Conservation (phyloP, 1,140 invertebrate genomes). For the Zophobas atratus region DNA sequence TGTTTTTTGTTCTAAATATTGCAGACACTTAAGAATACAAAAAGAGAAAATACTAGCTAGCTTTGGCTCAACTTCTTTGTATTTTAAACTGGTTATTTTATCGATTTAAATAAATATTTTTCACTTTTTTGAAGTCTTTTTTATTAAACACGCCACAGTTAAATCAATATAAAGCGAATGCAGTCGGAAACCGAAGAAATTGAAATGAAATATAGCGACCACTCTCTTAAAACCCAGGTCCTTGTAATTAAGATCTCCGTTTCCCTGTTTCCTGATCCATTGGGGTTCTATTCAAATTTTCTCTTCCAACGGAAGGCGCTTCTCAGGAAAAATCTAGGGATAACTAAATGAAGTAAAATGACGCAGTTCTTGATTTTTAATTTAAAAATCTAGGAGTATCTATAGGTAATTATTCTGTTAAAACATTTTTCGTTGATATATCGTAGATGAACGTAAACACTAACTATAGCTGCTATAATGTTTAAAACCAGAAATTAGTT, state of each 20-base stretch:
- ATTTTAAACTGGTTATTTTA: neutral
- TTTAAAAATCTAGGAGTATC: no score
- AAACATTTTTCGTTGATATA: no score
- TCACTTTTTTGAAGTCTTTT: neutral
- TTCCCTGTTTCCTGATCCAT: neutral
- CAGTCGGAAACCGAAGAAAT: neutral
- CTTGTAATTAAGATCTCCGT: neutral
- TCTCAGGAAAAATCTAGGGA: neutral
- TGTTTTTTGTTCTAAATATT: no score
- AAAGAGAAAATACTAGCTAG: no score
- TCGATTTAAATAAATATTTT: neutral
- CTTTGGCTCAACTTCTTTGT: no score
- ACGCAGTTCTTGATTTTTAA: neutral
- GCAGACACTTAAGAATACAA: no score
- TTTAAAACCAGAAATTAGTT: no score
- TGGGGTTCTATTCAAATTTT: neutral
- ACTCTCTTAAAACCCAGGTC: neutral
- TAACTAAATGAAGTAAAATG: neutral
- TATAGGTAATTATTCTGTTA: no score
- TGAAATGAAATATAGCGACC: neutral
- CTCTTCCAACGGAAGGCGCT: neutral
- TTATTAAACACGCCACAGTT: neutral
- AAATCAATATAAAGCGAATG: neutral
- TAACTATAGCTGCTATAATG: no score
- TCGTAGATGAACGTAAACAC: no score